Percentiles rank a stretch among this genome's conserved stretches.
Evolutionary conservation across 2,888 invertebrate species (phyloP).

Genomic region (Galeruca laticollis): DNA sequence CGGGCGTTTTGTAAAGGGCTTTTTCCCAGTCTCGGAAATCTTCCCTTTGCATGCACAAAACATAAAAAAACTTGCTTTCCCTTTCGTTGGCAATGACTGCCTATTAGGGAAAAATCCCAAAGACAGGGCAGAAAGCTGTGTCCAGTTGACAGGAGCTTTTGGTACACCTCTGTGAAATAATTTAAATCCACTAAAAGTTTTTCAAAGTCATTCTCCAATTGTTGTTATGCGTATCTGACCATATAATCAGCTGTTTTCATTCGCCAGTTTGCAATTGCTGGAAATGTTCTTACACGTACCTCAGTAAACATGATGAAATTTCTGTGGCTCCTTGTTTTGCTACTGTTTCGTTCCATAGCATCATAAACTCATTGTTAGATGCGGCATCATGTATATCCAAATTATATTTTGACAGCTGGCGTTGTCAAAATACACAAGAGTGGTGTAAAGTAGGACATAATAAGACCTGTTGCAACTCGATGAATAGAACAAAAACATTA

Average conservation of each 20-base stretch:
- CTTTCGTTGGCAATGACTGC: constrained; percentile 15
- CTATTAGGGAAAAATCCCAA: constrained; percentile 16
- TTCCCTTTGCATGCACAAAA: constrained; percentile 21
- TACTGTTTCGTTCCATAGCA: constrained; percentile 20
- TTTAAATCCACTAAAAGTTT: too few species aligned
- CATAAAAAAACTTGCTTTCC: constrained; percentile 18
- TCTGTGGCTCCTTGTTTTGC: too few species aligned
- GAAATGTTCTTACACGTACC: constrained; percentile 16
- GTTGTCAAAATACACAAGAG: constrained; percentile 12
- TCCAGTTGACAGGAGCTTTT: too few species aligned
- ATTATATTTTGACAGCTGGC: too few species aligned
- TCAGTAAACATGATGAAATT: too few species aligned
- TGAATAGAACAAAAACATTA: too few species aligned
- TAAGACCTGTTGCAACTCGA: too few species aligned
- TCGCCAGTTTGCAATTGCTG: constrained; percentile 3
- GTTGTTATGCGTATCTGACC: too few species aligned
- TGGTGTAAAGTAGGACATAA: constrained; percentile 17
- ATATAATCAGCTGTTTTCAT: too few species aligned
- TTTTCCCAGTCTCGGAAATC: constrained; percentile 20
- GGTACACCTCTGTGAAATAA: too few species aligned
- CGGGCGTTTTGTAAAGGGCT: constrained; percentile 8
- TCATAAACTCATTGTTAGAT: constrained; percentile 1
- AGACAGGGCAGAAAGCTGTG: constrained; percentile 12
- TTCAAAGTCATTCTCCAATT: too few species aligned
- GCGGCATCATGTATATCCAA: too few species aligned